Evolutionary conservation across 2,797 vertebrate genomes (phyloP), one percentile per base, ranked within the genome.

Genomic region (Anniella stebbinsi): DNA sequence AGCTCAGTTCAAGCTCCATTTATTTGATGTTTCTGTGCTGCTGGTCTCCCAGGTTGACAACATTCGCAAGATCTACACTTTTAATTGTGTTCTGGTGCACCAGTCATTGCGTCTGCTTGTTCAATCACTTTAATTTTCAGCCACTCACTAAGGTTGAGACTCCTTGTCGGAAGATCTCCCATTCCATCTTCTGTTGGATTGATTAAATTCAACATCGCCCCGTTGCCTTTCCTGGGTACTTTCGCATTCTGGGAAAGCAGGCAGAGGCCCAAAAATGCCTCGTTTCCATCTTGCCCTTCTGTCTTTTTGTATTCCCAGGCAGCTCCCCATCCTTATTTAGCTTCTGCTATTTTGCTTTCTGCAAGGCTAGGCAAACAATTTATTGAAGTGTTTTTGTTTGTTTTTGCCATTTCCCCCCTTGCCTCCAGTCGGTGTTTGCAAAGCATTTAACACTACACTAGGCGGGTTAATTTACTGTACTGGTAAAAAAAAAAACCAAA

Each of bases 371-470:
- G 92, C 92, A 93, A 93, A 91, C 66, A 90, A 95, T 88, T 92
- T 93, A 93, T 36, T 69, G 87, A 92, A 95, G 93, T 95, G 95
- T 96, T 97, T 95, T 95, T 96, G 93, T 95, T 97, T 97, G 94
- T 95, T 96, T 96, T 96, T 95, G 89, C 93, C 94, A 92, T 95
- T 95, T 93, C 88, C 90, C 88, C 94, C 96, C 94, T 93, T 72
- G 92, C 51, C 87, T 95, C 96, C 95, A 93, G 95, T 94, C 18
- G 82, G 95, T 96, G 95, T 97, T 97, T 96, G 96, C 95, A 96
- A 96, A 96, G 96, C 94, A 93, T 96, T 97, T 97, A 97, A 96
- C 90, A 92, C 95, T 95, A 96, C 94, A 96, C 95, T 96, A 97
- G 96, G 96, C 94, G 94, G 97, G 96, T 96, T 97, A 96, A 97